Evolutionary conservation across 2,888 invertebrate genomes (phyloP).

Genomic region (Schrankia costaestrigalis): DNA sequence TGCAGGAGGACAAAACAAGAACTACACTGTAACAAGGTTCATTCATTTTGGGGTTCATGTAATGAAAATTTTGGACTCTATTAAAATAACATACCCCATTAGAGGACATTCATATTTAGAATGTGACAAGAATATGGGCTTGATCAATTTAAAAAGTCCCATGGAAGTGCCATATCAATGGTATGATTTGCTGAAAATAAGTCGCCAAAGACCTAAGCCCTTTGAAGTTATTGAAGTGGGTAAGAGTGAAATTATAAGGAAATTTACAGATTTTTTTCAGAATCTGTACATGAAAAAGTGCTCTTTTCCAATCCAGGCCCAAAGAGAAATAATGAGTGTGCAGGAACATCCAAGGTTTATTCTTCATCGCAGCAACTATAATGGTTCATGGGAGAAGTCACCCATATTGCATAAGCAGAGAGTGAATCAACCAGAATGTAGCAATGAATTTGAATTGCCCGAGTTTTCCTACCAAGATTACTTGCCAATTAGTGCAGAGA

Average conservation of each 20-base stretch:
- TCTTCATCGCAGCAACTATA: neutral
- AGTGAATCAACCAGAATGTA: neutral
- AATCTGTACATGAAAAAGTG: slow-evolving; percentile 12
- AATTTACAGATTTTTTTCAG: slow-evolving; percentile 4
- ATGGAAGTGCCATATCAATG: slow-evolving; percentile 20
- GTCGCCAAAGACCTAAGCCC: slow-evolving; percentile 7
- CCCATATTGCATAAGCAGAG: neutral
- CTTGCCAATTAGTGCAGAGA: too few relatives aligned
- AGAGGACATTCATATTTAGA: slow-evolving; percentile 18
- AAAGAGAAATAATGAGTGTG: slow-evolving; percentile 17
- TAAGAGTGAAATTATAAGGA: slow-evolving; percentile 3
- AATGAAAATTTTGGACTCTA: slow-evolving; percentile 13
- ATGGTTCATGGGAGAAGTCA: slow-evolving; percentile 2
- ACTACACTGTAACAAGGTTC: slow-evolving; percentile 13
- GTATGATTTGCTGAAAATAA: slow-evolving; percentile 15
- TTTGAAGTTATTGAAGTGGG: slow-evolving; percentile 21
- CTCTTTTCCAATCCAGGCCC: slow-evolving; percentile 14
- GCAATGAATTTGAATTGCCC: slow-evolving; percentile 1
- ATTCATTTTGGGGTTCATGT: slow-evolving; percentile 16
- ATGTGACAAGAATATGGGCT: slow-evolving; percentile 21
- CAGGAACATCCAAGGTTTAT: neutral
- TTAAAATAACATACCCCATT: slow-evolving; percentile 13
- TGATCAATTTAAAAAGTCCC: slow-evolving; percentile 17
- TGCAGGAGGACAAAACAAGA: slow-evolving; percentile 13
- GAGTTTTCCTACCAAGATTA: neutral